Conservation (phyloP, 2,797 vertebrate genomes). For the Onychomys leucogaster region DNA sequence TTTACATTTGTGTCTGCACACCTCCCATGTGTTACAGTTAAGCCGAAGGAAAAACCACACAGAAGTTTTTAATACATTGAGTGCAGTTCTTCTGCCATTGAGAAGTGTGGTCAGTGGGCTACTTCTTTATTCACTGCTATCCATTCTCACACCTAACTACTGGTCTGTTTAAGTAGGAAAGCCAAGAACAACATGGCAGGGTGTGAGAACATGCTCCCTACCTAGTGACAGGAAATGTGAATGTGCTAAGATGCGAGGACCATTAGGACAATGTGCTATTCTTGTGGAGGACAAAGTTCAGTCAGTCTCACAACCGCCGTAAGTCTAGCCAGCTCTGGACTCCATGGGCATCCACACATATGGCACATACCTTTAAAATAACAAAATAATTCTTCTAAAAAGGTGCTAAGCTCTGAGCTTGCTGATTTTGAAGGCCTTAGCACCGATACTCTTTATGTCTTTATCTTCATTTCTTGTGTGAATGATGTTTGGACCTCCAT, state of each 20-base stretch:
- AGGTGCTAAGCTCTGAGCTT: neutral
- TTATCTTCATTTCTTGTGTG: neutral
- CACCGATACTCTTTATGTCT: neutral
- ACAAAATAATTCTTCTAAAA: neutral
- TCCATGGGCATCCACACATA: neutral
- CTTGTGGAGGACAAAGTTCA: neutral
- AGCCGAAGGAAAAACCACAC: neutral
- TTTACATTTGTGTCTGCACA: neutral
- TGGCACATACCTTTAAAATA: neutral
- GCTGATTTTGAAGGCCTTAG: neutral
- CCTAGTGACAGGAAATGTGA: neutral
- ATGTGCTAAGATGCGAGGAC: neutral
- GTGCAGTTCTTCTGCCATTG: neutral
- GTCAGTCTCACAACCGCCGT: no score
- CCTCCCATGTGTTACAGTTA: neutral
- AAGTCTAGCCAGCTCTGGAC: no score
- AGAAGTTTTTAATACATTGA: neutral
- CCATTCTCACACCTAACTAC: neutral
- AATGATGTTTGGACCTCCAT: neutral
- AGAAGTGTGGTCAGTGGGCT: neutral
- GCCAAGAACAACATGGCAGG: neutral
- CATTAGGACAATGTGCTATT: neutral
- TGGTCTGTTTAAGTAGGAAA: conserved; percentile 25
- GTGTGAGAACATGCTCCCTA: neutral
- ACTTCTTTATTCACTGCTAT: neutral